Evolutionary conservation across 35 echinoderm and acorn worm genomes (phyloP), one percentile per base, ranked within the genome.

Genomic region (Apostichopus californicus): DNA sequence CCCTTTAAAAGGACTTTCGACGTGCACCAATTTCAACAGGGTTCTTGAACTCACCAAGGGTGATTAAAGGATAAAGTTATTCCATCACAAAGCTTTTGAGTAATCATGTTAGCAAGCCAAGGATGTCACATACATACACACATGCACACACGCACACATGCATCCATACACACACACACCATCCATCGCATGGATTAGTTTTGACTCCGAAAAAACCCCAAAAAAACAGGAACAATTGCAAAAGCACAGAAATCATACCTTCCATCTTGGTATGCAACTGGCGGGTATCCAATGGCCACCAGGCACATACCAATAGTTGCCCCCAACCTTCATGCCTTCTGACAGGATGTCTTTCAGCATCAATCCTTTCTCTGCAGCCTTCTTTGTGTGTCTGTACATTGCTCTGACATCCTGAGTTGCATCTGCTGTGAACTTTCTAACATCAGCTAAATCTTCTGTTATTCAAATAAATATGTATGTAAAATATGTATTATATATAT

Each of bases 221-320:
- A 46, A 46, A 46, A 46, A 46, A 46, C 34, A 46, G 34, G 34
- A 46, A 25, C 24, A 25, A 25, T 25, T 25, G 24, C 24, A 25
- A 25, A 25, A 25, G 24, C 24, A 25, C 24, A 25, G 1, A 25
- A 0, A 25, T 25, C 57, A 57, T 78, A 98, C 97, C 93, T 98
- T 98, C 97, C 97, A 98, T 94, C 94, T 93, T 54, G 97, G 97
- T 12, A 92, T 54, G 28, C 97, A 98, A 1, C 13, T 80, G 0
- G 91, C 79, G 24, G 97, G 97, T 52, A 94, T 96, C 94, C 97
- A 98, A 46, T 92, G 94, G 86, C 97, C 97, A 83, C 97, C 97
- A 12, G 97, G 95, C n/a, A 98, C 18, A 87, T 94, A 93, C 77
- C 92, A 77, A 79, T 94, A 98, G 79, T 98, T 91, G 56, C 94